A percentile compares a stretch with the other conserved stretches of the same genome.
These are phyloP conservation scores for Percina caprodes DNA, from an alignment of 2,113 vertebrate genomes.

Conservation along the genomic window DNA sequence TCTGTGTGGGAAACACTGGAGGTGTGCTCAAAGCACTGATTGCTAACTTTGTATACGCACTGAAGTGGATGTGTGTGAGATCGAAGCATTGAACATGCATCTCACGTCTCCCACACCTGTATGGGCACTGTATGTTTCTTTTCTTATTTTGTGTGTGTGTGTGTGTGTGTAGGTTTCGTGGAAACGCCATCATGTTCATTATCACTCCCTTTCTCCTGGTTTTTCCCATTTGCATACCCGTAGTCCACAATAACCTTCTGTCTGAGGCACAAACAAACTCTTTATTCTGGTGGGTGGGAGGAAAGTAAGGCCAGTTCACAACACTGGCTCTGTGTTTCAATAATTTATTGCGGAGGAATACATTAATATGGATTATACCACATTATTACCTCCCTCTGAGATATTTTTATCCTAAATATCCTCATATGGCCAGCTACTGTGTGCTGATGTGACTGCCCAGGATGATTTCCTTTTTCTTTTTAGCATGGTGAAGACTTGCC, in stretches of 20 bases:
- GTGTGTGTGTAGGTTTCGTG: constrained; percentile 18
- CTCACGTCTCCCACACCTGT: neutral
- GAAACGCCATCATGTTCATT: constrained; percentile 27
- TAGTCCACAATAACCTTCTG: constrained; percentile 63
- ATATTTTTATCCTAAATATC: neutral
- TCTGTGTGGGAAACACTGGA: neutral
- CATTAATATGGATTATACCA: constrained; percentile 72
- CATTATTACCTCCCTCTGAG: constrained; percentile 52
- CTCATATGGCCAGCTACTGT: neutral
- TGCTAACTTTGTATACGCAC: constrained; percentile 26
- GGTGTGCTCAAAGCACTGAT: constrained; percentile 14
- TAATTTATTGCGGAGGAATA: constrained; percentile 47
- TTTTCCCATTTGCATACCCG: constrained; percentile 33
- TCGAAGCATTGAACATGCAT: neutral
- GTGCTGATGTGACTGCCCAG: no score
- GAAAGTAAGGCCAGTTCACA: constrained; percentile 47
- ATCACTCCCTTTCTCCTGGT: constrained; percentile 27
- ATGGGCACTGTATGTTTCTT: neutral
- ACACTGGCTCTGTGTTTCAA: constrained; percentile 56
- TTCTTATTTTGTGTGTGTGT: neutral
- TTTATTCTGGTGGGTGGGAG: constrained; percentile 52
- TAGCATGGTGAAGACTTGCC: no score
- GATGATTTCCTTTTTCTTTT: neutral
- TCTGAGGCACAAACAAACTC: constrained; percentile 64
- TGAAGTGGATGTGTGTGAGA: neutral